Base-by-base conservation (phyloP, 30 jellyfish, hydroid and myxozoan species). In the Calvadosia cruxmelitensis region DNA sequence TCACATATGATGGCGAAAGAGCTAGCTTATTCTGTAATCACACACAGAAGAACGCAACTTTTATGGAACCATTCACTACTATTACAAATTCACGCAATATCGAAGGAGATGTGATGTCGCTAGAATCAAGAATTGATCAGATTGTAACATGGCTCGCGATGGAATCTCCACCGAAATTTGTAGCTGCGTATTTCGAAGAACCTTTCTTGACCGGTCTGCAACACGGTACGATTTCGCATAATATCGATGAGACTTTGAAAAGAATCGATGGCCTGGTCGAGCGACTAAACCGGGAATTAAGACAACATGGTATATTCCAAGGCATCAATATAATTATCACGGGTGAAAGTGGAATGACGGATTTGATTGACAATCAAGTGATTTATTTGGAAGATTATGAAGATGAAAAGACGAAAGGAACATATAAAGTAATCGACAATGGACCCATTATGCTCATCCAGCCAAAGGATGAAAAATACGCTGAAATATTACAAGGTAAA, bases 111-210 rank as follows among this genome's bases (percentile, higher is more conserved):
- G 76, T 34, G 7, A 75, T 91, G 85, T 77, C 94, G 3, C 78
- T 82, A 78, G 95, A 74, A 29, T 80, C 63, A 29, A 53, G 99
- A 52, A 67, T 82, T 2, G 57, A 64, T 32, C 57, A 68, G 31
- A 74, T 79, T 10, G 26, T 71, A 24, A 73, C 73, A 63, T 91
- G 99, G 99, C 49, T 91, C 31, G 10, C 70, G 34, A 73, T 50
- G 81, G 62, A 80, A 23, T 49, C 67, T n/a, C 50, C 84, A 15
- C 95, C 95, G n/a, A 71, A 86, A 29, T 91, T 91, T 65, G 83
- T 91, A 34, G 99, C 93, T 28, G 86, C 73, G 16, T 91, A 76
- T 70, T 91, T 91, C 53, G 99, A 91, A 66, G 99, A 91, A 69
- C 99, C 99, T 23, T 82, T 52, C 35, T 66, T 63, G 24, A 36